Percentiles rank a stretch among this genome's conserved stretches.
Evolutionary conservation across 1,140 invertebrate genomes (phyloP).

Genomic region (Drosophila neocordata): DNA sequence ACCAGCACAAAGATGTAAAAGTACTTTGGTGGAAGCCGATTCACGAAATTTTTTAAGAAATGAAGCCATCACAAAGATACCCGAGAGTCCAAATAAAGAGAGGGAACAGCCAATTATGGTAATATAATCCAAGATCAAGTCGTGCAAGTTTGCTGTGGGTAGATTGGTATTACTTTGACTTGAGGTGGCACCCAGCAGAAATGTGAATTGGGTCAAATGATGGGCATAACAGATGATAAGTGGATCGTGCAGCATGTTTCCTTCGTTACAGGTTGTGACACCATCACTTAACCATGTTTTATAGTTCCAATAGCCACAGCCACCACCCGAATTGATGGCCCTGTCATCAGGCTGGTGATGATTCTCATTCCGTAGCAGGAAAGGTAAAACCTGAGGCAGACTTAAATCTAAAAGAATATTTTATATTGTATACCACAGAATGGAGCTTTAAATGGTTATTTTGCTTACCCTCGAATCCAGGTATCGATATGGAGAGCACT

Average conservation of each 20-base stretch:
- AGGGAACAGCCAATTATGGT: conserved; percentile 85
- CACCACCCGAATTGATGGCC: conserved; percentile 4
- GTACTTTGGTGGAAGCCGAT: conserved; percentile 86
- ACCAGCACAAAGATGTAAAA: conserved; percentile 85
- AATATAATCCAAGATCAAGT: conserved; percentile 84
- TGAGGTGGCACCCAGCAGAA: conserved; percentile 83
- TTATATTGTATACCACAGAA: background rate
- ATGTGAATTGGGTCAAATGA: conserved; percentile 86
- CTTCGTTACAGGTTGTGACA: conserved; percentile 26
- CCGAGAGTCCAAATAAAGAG: conserved; percentile 84
- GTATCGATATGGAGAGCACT: conserved; percentile 72
- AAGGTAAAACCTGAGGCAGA: conserved; percentile 46
- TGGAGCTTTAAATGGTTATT: background rate
- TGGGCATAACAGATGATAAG: conserved; percentile 84
- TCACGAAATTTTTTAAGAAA: conserved; percentile 85
- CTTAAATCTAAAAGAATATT: conserved; percentile 24
- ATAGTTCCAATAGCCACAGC: conserved; percentile 79
- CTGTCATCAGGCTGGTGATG: background rate
- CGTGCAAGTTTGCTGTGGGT: conserved; percentile 76
- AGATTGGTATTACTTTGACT: background rate
- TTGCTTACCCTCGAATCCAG: conserved; percentile 59
- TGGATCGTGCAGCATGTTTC: background rate
- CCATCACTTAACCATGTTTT: conserved; percentile 64
- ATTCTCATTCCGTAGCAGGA: conserved; percentile 49
- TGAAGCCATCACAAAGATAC: conserved; percentile 85